phyloP scores from a whole-genome alignment of 2,113 vertebrate genomes.

The Chunga burmeisteri region DNA sequence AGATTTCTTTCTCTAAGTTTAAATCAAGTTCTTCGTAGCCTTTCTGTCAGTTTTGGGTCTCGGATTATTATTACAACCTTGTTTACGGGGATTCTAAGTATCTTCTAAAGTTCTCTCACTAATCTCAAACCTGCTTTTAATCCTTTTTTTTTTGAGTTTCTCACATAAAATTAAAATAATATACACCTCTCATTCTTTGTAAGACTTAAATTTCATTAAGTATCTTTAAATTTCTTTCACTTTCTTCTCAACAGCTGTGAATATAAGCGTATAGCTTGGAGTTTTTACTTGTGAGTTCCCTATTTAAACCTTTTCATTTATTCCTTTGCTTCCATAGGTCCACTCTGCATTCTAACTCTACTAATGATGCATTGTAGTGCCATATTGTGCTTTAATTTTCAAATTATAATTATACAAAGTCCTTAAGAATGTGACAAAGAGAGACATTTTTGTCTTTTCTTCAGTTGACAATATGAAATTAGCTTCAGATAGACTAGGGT shows the following conservation, averaged over 20 bases:
- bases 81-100: not conserved
- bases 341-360: not conserved
- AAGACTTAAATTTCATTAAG: not conserved
- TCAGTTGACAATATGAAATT: not conserved
- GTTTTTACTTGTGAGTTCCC: not conserved
- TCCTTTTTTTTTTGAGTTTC: not conserved
- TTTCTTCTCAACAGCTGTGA: not conserved
- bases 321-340: not conserved
- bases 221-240: not conserved
- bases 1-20: not conserved
- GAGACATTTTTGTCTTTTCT: not conserved
- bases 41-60: not conserved
- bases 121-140: not conserved
- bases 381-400: not conserved
- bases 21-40: not conserved
- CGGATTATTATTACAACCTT: not conserved
- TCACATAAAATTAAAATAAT: not conserved
- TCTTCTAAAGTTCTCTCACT: not conserved
- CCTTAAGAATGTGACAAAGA: not conserved
- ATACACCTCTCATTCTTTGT: not conserved
- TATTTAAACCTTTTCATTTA: not conserved
- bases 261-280: not conserved
- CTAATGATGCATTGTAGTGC: not conserved
- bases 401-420: not conserved
- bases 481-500: not conserved